phyloP scores from a whole-genome alignment of 2,113 vertebrate genomes.

The Ptyas mucosa region DNA sequence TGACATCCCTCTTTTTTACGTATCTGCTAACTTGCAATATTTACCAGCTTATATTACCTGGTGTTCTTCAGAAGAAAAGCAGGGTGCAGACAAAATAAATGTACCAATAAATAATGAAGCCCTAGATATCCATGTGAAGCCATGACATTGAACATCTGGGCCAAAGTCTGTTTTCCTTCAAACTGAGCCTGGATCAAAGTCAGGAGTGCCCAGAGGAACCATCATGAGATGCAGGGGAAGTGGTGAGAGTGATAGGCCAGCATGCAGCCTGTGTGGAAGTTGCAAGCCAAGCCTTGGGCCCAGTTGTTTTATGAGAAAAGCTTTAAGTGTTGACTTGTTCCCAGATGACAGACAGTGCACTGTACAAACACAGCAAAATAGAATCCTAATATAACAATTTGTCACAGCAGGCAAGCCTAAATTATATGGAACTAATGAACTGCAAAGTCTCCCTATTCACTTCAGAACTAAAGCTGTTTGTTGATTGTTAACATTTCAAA shows the following conservation, averaged over 20 bases:
- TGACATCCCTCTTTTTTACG: not conserved
- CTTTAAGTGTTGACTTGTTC: not conserved
- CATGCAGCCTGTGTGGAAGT: not conserved
- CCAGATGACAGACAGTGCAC: constrained; percentile 6
- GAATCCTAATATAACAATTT: constrained; percentile 28
- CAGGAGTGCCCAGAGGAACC: not conserved
- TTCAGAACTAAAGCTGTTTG: constrained; percentile 25
- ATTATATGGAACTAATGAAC: constrained; percentile 27
- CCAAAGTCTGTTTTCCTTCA: not conserved
- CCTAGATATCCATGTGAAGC: not conserved
- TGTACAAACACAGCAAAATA: constrained; percentile 21
- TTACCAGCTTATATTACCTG: not conserved
- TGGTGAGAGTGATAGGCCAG: no score
- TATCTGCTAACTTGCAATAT: not conserved
- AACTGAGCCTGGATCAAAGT: not conserved
- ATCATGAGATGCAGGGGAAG: not conserved
- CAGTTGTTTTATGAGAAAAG: not conserved
- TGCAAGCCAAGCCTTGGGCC: not conserved
- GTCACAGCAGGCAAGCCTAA: constrained; percentile 25
- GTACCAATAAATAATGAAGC: not conserved
- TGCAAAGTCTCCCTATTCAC: constrained; percentile 6
- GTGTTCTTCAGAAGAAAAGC: not conserved
- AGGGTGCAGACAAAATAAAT: not conserved
- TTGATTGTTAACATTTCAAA: constrained; percentile 18
- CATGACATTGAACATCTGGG: not conserved